Percentiles rank a stretch among this genome's conserved stretches.
Evolutionary conservation across 1,140 invertebrate species (phyloP).

Genomic region (Ceratina australensis): DNA sequence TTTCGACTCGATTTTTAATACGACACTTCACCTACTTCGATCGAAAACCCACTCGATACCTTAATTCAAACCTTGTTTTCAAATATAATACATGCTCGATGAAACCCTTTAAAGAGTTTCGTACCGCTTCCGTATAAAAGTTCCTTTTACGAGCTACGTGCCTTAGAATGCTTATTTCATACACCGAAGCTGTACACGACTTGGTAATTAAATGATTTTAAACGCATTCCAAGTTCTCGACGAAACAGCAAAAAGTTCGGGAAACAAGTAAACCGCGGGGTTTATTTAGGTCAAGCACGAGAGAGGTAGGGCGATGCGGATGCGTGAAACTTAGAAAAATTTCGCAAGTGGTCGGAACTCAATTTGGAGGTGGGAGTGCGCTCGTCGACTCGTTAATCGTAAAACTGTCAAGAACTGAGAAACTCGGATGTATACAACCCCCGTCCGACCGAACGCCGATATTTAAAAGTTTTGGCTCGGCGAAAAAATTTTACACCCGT

Average conservation of each 20-base stretch:
- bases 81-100: no score
- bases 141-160: no score
- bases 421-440: background rate
- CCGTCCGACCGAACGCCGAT: constrained; percentile 2
- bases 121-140: no score
- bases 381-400: constrained; percentile 34
- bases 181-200: no score
- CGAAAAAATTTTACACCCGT: background rate
- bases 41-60: no score
- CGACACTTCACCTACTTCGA: background rate
- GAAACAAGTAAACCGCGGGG: background rate
- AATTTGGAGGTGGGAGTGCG: background rate
- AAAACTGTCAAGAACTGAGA: constrained; percentile 43
- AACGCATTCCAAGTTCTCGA: background rate
- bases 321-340: background rate
- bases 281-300: background rate
- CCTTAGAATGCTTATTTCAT: no score
- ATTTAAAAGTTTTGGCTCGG: constrained; percentile 37
- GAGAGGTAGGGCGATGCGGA: background rate
- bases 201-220: background rate
- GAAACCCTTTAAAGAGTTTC: no score
- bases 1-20: constrained; percentile 5
- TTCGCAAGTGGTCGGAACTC: background rate
- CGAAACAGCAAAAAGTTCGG: background rate
- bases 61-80: no score